Base-by-base conservation (phyloP, 1,140 invertebrate species). In the Calephelis nemesis region DNA sequence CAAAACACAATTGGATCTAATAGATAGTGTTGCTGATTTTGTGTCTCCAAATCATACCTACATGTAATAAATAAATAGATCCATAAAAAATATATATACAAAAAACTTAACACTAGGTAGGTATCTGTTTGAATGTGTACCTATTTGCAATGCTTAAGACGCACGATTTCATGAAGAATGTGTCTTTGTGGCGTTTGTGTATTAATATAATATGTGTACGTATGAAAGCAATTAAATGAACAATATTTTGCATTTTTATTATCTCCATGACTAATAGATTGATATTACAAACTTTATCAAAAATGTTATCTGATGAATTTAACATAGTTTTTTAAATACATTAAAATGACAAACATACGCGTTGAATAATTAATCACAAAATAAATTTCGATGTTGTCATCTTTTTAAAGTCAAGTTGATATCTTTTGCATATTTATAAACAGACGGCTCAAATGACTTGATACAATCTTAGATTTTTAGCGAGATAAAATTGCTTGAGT, bases 381-480 rank as follows among this genome's bases (percentile, higher is more conserved):
- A 39, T 39, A 40, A 60, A 10, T 40, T 40, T 60, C 30, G 10
- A 7, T 60, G 54, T 60, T 60, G 54, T 60, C 39, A 40, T 60
- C 54, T 19, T 45, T 45, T 45, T 45, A 5, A 45, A 45, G 42
- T 45, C 42, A 45, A 45, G 7, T 45, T 39, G 19, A 60, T 60
- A 60, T n/a, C 30, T 40, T 60, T 60, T 60, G 54, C 30, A 60
- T 60, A 60, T 60, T 60, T 60, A 60, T 60, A 60, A 60, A 60
- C 54, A 60, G 54, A 40, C 54, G 39, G 39, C 30, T 39, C 54
- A 60, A 60, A 39, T 40, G 54, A 60, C 54, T 60, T n/a, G 54
- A 60, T 60, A 60, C 30, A 6, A 60, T 60, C 54, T 60, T 60
- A 60, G 54, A 60, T 60, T 60, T 7, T 60, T 60, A n/a, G 54